Percentiles rank a stretch among this genome's conserved stretches.
Conservation (phyloP, 2,888 invertebrate genomes). For the Embidobia sp. region DNA sequence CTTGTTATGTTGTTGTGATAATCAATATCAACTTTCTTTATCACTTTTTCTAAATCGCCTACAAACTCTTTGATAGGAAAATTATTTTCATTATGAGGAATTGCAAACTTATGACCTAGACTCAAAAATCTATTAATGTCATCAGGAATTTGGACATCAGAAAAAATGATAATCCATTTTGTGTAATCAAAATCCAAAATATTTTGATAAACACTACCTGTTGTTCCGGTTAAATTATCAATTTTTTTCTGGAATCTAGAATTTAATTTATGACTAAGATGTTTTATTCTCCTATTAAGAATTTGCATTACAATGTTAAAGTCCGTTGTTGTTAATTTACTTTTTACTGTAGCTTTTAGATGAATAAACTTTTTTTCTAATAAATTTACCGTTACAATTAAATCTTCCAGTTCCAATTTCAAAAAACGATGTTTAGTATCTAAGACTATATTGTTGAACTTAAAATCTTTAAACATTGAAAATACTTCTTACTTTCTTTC, state of each 20-base stretch:
- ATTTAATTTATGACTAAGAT: neutral
- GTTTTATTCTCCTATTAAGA: too few species aligned
- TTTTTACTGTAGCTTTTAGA: too few species aligned
- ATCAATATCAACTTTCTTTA: neutral
- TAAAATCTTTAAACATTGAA: too few species aligned
- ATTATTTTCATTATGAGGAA: constrained; percentile 2
- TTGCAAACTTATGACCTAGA: constrained; percentile 6
- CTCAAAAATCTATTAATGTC: constrained; percentile 14
- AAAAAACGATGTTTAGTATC: too few species aligned
- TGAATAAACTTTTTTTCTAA: too few species aligned
- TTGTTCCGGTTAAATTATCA: neutral
- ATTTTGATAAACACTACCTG: neutral
- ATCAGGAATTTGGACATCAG: neutral
- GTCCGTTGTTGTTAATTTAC: too few species aligned
- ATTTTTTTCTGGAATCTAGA: neutral
- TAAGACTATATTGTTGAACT: too few species aligned
- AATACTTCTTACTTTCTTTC: too few species aligned
- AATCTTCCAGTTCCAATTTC: too few species aligned
- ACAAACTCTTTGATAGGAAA: constrained; percentile 9
- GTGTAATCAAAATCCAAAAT: neutral
- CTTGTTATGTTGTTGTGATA: neutral
- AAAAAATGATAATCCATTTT: constrained; percentile 9
- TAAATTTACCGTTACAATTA: too few species aligned
- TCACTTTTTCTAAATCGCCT: constrained; percentile 4
- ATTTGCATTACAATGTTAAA: too few species aligned